Conservation (phyloP, 2,888 invertebrate genomes). For the Mechanitis messenoides region DNA sequence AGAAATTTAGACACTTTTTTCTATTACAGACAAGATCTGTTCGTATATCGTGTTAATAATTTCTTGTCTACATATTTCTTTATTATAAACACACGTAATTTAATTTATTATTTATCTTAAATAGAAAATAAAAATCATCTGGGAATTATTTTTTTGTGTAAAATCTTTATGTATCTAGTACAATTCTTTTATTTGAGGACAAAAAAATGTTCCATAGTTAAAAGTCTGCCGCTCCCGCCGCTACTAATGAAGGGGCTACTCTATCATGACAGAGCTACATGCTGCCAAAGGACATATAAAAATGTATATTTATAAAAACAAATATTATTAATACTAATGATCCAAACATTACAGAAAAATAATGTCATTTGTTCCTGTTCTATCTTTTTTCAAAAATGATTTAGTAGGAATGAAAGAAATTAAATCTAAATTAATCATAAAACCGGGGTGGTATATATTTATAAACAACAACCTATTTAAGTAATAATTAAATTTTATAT, state of each 20-base stretch:
- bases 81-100: not conserved
- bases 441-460: no score
- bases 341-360: no score
- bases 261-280: conserved; percentile 32
- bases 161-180: conserved; percentile 15
- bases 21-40: no score
- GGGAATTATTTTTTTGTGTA: conserved; percentile 9
- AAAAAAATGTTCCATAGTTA: conserved; percentile 62
- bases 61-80: no score
- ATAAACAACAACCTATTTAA: no score
- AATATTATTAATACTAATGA: not conserved
- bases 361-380: no score
- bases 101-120: not conserved
- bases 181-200: conserved; percentile 47
- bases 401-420: no score
- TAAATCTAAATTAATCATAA: no score
- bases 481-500: no score
- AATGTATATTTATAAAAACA: not conserved
- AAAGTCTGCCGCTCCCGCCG: conserved; percentile 41
- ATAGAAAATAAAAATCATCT: not conserved
- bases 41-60: no score
- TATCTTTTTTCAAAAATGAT: no score
- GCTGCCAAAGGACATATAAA: conserved; percentile 3
- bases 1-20: no score
- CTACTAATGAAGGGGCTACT: conserved; percentile 66